Evolutionary conservation across 2,888 invertebrate genomes (phyloP), one percentile per base, ranked within the genome.

Genomic region (Venustoraphidia nigricollis): DNA sequence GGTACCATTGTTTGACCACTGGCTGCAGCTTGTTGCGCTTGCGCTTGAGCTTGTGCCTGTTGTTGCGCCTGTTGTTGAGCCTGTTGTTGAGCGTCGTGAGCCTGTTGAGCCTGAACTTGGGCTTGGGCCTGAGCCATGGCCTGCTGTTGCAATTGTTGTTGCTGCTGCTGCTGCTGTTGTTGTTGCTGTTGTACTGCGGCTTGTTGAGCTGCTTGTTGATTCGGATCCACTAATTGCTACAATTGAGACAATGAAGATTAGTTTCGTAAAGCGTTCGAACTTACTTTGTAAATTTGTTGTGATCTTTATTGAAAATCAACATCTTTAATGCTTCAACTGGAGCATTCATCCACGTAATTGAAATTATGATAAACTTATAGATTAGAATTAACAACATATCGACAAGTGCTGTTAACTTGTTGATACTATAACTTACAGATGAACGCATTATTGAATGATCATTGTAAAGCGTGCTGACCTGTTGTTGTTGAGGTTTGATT

Each of bases 141-240:
- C 49, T 61, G 61, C 50, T 70, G 72, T 51, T 60, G 60, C 34
- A 52, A 51, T 57, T 71, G 71, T 46, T 61, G 58, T 9, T 45
- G 46, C 2, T 41, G 50, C 41, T 59, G 61, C 44, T 53, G 57
- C 14, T 51, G 54, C 43, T 72, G 72, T 50, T 73, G 72, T 66
- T 66, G 64, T 46, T 64, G 62, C 51, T 64, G 65, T 34, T 47
- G 47, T 10, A 48, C 65, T 64, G 52, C 42, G 13, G 47, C 47
- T 36, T 67, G 67, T 54, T 69, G 70, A 47, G 72, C 72, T 50
- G 73, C 59, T 51, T 62, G 64, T 10, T 60, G 62, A 50, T 63
- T 62, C 1, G 62, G 62, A 50, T 65, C 65, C 9, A 59, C 63
- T 55, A 65, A 27, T 27, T 27, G 27, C 27, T 27, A 6, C 27